phyloP scores from a whole-genome alignment of 2,113 vertebrate species.

The Connochaetes taurinus region DNA sequence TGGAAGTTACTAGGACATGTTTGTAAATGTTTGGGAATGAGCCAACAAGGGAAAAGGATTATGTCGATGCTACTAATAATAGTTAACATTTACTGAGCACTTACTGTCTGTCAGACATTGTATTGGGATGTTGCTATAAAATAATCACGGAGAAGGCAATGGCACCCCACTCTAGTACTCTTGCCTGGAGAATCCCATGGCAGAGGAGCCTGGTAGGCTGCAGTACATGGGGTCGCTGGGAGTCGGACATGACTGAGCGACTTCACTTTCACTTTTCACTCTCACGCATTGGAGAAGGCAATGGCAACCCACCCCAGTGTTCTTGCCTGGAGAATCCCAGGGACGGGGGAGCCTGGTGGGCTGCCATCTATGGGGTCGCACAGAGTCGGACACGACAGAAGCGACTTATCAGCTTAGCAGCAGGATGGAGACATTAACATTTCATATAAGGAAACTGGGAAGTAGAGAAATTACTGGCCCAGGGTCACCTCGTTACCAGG shows the following conservation, averaged over 20 bases:
- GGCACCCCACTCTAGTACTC: too few relatives aligned
- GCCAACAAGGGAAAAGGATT: not conserved
- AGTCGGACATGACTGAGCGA: rapidly evolving
- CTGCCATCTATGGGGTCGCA: too few relatives aligned
- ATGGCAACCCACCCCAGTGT: too few relatives aligned
- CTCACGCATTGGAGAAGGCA: too few relatives aligned
- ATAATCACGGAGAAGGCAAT: not conserved
- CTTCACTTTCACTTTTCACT: too few relatives aligned
- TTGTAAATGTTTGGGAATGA: not conserved
- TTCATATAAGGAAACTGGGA: not conserved
- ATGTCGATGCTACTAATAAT: not conserved
- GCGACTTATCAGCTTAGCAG: too few relatives aligned
- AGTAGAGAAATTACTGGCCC: not conserved
- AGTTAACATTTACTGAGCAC: not conserved
- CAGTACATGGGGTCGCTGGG: too few relatives aligned
- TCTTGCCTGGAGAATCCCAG: too few relatives aligned
- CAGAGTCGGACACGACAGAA: too few relatives aligned
- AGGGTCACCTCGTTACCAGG: not conserved
- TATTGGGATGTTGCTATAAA: not conserved
- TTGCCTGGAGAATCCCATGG: too few relatives aligned
- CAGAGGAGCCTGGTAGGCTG: too few relatives aligned
- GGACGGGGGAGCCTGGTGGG: too few relatives aligned
- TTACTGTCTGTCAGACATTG: not conserved
- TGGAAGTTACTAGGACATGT: not conserved
- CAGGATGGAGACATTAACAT: not conserved